Base-by-base conservation (phyloP, 2,888 invertebrate species). In the Acronicta psi region DNA sequence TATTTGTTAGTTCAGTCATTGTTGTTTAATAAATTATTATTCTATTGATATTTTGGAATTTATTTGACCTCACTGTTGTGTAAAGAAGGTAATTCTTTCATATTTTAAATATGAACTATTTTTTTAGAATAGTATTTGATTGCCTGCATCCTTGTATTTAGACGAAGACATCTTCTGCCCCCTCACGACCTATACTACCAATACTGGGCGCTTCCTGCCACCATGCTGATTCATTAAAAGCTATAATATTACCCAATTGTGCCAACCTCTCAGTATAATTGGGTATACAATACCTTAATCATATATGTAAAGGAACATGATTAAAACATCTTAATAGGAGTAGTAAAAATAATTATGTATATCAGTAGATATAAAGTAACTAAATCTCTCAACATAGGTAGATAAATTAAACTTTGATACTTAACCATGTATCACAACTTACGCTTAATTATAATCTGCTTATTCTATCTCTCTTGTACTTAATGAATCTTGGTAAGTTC, bases 401-500 rank as follows among this genome's bases (percentile, higher is more conserved):
- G 37, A 50, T 60, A 46, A n/a, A 59, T 59, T 18, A 59, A 64
- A 47, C 65, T 63, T 29, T 59, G 29, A 50, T 50, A 59, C 53
- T 60, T 63, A 43, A 50, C 49, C 31, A 31, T 31, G 31, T 62
- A 44, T 29, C n/a, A 49, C 13, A 47, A 50, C 41, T 56, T 60
- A 67, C 49, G 17, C 5, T 20, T 20, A 25, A 64, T 84, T 85
- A 86, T 75, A 88, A 79, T 49, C 83, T 88, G 77, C 78, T 87
- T 61, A 94, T 68, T 77, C 93, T 90, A 56, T 86, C 86, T 64
- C 85, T 93, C 84, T 96, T 96, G 84, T 97, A 97, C 75, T 95
- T 95, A 58, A 97, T 95, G 85, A 97, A 97, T 74, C 97, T 94
- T 4, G 95, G 93, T 67, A 97, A 89, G 85, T 97, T 97, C 2